Evolutionary conservation across 2,888 invertebrate species (phyloP).

Genomic region (Volucella zonaria): DNA sequence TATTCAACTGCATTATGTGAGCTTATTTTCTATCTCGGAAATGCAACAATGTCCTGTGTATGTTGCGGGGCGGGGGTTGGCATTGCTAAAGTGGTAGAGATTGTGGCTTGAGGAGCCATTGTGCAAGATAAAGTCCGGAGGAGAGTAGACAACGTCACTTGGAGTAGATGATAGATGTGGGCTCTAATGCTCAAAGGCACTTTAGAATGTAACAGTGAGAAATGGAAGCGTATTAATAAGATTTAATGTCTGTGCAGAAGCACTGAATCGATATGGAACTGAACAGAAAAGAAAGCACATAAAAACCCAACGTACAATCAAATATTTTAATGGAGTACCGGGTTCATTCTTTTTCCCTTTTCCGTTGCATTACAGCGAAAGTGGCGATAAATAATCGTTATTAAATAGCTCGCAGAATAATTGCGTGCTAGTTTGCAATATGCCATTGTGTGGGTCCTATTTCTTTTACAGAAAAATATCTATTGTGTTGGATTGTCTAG

Average conservation of each 20-base stretch:
- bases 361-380: neutral
- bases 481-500: too few species aligned
- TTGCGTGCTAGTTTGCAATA: neutral
- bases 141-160: conserved; percentile 54
- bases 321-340: conserved; percentile 52
- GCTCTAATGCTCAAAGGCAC: conserved; percentile 59
- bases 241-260: conserved; percentile 57
- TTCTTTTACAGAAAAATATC: too few species aligned
- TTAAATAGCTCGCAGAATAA: neutral
- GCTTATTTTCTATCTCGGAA: conserved; percentile 64
- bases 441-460: too few species aligned
- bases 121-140: conserved; percentile 33
- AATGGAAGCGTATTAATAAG: conserved; percentile 66
- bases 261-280: conserved; percentile 48
- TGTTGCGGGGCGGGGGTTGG: neutral
- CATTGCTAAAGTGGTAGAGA: conserved; percentile 1
- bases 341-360: conserved; percentile 8
- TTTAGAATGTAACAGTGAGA: conserved; percentile 51
- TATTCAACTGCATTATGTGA: conserved; percentile 61
- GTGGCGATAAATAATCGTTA: conserved; percentile 19
- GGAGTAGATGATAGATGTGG: conserved; percentile 60
- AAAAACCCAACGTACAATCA: conserved; percentile 24
- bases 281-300: conserved; percentile 15
- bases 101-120: conserved; percentile 43
- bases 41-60: conserved; percentile 63